A percentile compares a stretch with the other conserved stretches of the same genome.
Conservation (phyloP, 2,113 vertebrate species). For the Cyprinodon tularosa region DNA sequence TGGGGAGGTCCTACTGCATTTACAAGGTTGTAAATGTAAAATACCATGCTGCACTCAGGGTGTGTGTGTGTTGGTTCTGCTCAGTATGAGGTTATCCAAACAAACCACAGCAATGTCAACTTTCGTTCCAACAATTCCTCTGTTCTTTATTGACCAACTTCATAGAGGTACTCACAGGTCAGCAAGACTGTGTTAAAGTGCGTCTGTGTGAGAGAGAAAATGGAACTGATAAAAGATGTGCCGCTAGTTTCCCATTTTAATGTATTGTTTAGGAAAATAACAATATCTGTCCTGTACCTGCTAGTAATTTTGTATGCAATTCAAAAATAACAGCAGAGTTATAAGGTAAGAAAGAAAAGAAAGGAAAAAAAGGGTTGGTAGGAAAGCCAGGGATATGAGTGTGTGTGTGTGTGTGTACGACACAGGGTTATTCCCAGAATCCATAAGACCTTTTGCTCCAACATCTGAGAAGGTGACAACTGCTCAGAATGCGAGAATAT, state of each 20-base stretch:
- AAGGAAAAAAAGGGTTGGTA: constrained; percentile 52
- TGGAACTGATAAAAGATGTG: constrained; percentile 6
- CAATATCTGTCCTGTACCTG: constrained; percentile 45
- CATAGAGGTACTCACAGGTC: constrained; percentile 79
- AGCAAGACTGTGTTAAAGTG: constrained; percentile 44
- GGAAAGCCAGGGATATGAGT: constrained; percentile 48
- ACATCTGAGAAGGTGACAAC: constrained; percentile 73
- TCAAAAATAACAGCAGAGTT: constrained; percentile 75
- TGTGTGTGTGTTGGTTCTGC: constrained; percentile 54
- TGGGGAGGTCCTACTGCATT: constrained; percentile 47
- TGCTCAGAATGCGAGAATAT: constrained; percentile 70
- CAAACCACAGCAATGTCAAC: constrained; percentile 84
- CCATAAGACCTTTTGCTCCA: constrained; percentile 56
- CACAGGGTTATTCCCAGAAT: constrained; percentile 45
- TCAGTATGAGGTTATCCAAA: constrained; percentile 81
- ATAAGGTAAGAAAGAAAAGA: constrained; percentile 47
- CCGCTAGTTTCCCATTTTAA: constrained; percentile 27
- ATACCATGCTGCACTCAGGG: constrained; percentile 71
- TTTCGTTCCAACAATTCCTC: constrained; percentile 82
- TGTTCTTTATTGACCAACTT: constrained; percentile 83
- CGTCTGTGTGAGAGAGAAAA: background rate
- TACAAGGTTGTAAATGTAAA: constrained; percentile 81
- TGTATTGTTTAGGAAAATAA: constrained; percentile 10
- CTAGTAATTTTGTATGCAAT: constrained; percentile 15
- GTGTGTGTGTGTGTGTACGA: constrained; percentile 28